These are phyloP conservation scores for Myanophis thanlyinensis DNA, from an alignment of 2,113 vertebrate genomes.

Conservation along the genomic window DNA sequence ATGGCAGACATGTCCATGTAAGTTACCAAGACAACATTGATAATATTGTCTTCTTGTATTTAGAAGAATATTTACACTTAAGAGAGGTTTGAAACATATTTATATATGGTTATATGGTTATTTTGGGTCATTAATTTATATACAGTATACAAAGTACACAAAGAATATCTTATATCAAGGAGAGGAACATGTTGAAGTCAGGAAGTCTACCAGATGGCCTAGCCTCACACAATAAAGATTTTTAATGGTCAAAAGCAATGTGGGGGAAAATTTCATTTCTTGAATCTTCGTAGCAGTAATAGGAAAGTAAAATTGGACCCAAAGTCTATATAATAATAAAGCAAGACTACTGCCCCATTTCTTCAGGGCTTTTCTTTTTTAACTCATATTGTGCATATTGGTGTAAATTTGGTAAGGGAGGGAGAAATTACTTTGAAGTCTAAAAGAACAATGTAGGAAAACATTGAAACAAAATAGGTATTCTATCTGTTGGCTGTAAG, in stretches of 20 bases:
- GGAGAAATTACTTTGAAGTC: not conserved
- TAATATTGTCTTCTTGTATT: not conserved
- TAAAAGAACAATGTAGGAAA: not conserved
- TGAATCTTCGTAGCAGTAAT: not conserved
- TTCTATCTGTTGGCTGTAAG: not conserved
- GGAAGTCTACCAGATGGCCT: not conserved
- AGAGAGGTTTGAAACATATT: not conserved
- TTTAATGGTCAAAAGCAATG: not conserved
- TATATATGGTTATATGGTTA: not conserved
- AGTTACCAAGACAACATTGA: not conserved
- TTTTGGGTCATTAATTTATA: too few relatives aligned
- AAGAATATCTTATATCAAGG: not conserved
- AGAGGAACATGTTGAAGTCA: not conserved
- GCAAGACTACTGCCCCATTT: not conserved
- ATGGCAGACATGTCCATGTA: not conserved
- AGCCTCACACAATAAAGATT: not conserved
- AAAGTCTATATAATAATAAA: not conserved
- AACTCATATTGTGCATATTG: not conserved
- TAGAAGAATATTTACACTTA: not conserved
- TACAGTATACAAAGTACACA: too few relatives aligned
- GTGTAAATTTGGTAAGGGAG: not conserved
- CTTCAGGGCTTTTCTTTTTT: not conserved
- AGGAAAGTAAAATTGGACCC: not conserved
- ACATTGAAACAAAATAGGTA: not conserved
- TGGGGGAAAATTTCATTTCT: not conserved